Evolutionary conservation across 1,140 invertebrate genomes (phyloP).

Genomic region (Ips nitidus): DNA sequence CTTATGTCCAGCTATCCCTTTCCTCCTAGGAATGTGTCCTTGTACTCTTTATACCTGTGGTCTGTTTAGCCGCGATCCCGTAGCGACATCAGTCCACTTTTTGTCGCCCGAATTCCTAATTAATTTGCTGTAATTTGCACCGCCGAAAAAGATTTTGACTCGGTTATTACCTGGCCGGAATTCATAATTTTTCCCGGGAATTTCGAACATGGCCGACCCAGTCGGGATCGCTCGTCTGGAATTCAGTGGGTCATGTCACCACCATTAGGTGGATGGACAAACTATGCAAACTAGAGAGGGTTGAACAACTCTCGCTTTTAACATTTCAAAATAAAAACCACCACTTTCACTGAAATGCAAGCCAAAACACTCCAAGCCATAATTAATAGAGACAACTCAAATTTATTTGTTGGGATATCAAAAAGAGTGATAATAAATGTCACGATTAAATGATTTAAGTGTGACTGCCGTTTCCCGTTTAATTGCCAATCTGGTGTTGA

Average conservation of each 20-base stretch:
- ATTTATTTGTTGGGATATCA: too few species aligned
- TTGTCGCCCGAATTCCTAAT: conserved; percentile 28
- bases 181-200: conserved; percentile 33
- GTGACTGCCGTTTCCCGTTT: too few species aligned
- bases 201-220: conserved; percentile 27
- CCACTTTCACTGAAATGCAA: too few species aligned
- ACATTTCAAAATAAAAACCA: too few species aligned
- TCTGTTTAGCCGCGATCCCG: conserved; percentile 9
- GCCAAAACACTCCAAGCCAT: too few species aligned
- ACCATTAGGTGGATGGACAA: too few species aligned
- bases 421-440: too few species aligned
- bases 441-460: too few species aligned
- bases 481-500: too few species aligned
- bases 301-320: too few species aligned
- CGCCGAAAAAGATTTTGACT: conserved; percentile 24
- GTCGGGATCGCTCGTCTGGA: conserved; percentile 21
- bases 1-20: background rate
- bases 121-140: conserved; percentile 34
- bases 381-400: too few species aligned
- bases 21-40: conserved; percentile 13
- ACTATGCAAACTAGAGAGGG: too few species aligned
- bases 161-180: conserved; percentile 29
- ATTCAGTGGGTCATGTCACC: background rate
- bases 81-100: conserved; percentile 17
- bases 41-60: conserved; percentile 19